These are phyloP conservation scores for Drosophila emarginata DNA, from an alignment of 2,888 invertebrate genomes.

Conservation along the genomic window DNA sequence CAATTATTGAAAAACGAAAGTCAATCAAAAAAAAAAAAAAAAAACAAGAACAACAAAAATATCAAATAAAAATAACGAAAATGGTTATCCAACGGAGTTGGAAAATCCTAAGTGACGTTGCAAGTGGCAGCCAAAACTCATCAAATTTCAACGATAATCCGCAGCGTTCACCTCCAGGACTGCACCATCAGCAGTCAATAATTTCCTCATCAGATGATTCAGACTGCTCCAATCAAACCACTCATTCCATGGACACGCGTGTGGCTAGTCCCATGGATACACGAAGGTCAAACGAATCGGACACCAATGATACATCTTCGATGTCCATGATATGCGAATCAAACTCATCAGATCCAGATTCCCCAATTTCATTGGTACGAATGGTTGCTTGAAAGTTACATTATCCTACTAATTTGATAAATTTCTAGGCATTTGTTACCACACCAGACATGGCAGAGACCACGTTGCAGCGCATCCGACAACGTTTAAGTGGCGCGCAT, in stretches of 20 bases:
- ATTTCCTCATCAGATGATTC: conserved; percentile 81
- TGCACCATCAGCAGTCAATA: conserved; percentile 49
- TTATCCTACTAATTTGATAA: background rate
- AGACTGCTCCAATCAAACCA: conserved; percentile 82
- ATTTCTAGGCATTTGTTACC: conserved; percentile 77
- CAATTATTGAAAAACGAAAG: background rate
- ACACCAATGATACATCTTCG: conserved; percentile 26
- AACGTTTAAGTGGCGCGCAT: conserved; percentile 74
- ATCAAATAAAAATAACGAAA: conserved; percentile 15
- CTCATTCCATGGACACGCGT: conserved; percentile 80
- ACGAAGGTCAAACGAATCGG: conserved; percentile 43
- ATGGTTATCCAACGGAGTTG: conserved; percentile 82
- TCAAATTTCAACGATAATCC: conserved; percentile 27
- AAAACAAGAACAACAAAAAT: conserved; percentile 1
- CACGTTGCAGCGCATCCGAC: conserved; percentile 77
- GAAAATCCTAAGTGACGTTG: conserved; percentile 79
- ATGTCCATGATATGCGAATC: conserved; percentile 38
- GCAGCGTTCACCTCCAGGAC: conserved; percentile 71
- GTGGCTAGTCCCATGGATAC: conserved; percentile 55
- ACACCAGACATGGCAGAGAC: conserved; percentile 81
- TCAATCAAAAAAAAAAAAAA: background rate
- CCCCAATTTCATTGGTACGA: conserved; percentile 42
- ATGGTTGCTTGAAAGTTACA: background rate
- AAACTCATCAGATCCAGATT: conserved; percentile 45
- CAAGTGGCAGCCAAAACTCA: conserved; percentile 52